phyloP scores from a whole-genome alignment of 2,888 invertebrate genomes.

The Caenorhabditis sp. region DNA sequence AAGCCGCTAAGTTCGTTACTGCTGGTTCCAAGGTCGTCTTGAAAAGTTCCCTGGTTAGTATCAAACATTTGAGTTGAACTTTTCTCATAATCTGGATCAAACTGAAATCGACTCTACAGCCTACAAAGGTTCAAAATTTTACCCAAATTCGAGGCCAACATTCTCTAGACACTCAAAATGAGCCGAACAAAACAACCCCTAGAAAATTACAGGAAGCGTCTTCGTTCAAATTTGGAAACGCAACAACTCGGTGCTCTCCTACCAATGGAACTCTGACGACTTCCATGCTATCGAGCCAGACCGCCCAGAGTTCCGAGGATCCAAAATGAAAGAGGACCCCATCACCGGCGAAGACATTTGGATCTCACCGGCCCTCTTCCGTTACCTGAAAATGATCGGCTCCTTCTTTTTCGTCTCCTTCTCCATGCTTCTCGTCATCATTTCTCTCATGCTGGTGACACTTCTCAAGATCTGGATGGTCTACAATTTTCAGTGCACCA shows the following conservation, averaged over 20 bases:
- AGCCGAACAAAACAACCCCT: no score
- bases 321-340: slow-evolving; percentile 81
- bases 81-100: no score
- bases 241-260: slow-evolving; percentile 84
- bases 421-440: slow-evolving; percentile 69
- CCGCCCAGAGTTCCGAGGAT: slow-evolving; percentile 83
- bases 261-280: slow-evolving; percentile 85
- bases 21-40: no score
- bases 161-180: no score
- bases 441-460: slow-evolving; percentile 70
- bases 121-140: no score
- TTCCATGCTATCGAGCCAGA: slow-evolving; percentile 85
- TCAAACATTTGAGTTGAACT: no score
- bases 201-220: slow-evolving; percentile 84
- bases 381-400: slow-evolving; percentile 63
- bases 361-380: slow-evolving; percentile 83
- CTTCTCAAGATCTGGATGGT: slow-evolving; percentile 73
- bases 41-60: no score
- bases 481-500: slow-evolving; percentile 64
- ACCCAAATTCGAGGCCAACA: no score
- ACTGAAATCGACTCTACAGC: no score
- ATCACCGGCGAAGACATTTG: slow-evolving; percentile 83
- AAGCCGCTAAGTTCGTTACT: no score
- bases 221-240: slow-evolving; percentile 85
- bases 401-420: slow-evolving; percentile 69